These are phyloP conservation scores for Rhabdornis inornatus DNA, from an alignment of 2,113 vertebrate species.

Conservation along the genomic window DNA sequence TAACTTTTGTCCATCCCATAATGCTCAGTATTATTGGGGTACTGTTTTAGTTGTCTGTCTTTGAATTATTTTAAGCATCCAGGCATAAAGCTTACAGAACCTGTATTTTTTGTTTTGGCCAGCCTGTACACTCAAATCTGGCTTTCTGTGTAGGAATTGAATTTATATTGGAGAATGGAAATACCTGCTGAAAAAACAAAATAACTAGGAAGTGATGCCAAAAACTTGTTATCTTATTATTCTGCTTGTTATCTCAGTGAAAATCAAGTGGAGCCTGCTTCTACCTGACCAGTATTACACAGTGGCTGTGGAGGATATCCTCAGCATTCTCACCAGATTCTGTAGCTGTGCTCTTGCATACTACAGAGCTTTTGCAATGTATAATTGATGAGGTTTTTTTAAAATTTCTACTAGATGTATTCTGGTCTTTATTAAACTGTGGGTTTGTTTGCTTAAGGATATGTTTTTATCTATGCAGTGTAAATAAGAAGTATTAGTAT, in stretches of 20 bases:
- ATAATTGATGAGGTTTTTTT: neutral
- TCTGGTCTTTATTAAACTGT: neutral
- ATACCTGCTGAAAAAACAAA: neutral
- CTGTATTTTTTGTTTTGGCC: neutral
- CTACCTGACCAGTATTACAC: neutral
- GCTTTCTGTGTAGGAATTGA: neutral
- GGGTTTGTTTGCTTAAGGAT: neutral
- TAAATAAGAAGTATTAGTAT: neutral
- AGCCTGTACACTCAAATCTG: neutral
- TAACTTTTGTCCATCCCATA: neutral
- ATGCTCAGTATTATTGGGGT: neutral
- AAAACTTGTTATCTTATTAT: neutral
- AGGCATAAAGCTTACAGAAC: neutral
- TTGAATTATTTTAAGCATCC: neutral
- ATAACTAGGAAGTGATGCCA: neutral
- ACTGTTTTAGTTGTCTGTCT: neutral
- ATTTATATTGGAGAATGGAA: neutral
- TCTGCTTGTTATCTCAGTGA: neutral
- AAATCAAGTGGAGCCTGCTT: neutral
- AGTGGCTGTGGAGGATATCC: neutral
- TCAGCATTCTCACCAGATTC: neutral
- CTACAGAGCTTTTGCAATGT: neutral
- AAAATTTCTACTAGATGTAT: neutral
- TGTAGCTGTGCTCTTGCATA: neutral
- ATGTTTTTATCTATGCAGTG: rapidly evolving